These are phyloP conservation scores for Orycteropus afer DNA, from an alignment of 2,113 vertebrate genomes.

Conservation along the genomic window DNA sequence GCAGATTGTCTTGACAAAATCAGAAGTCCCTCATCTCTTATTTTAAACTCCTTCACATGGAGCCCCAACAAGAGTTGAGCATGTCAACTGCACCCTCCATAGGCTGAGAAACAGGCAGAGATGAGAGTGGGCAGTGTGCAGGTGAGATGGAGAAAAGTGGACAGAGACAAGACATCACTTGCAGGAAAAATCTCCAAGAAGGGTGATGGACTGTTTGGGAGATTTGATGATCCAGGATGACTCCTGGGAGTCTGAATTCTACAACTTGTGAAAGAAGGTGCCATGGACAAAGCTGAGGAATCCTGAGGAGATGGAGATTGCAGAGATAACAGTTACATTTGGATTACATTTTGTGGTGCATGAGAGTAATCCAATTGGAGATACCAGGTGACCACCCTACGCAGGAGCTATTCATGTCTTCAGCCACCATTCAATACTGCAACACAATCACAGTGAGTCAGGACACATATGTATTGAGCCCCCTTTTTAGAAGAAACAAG, in stretches of 20 bases:
- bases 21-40: neutral
- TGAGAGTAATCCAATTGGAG: neutral
- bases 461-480: neutral
- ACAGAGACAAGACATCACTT: neutral
- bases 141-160: neutral
- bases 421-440: no score
- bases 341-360: neutral
- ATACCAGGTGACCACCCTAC: neutral
- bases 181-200: neutral
- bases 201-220: neutral
- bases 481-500: neutral
- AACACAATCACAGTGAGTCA: neutral
- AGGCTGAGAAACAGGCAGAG: neutral
- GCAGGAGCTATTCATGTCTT: neutral
- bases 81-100: accelerated
- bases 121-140: neutral
- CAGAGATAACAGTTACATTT: neutral
- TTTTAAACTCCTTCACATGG: neutral
- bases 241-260: neutral
- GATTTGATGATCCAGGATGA: neutral
- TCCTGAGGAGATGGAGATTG: neutral
- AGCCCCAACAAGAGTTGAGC: neutral
- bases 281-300: neutral
- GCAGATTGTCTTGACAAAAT: neutral
- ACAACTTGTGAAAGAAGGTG: neutral